Evolutionary conservation across 2,888 invertebrate genomes (phyloP).

Genomic region (Lithophane socia): DNA sequence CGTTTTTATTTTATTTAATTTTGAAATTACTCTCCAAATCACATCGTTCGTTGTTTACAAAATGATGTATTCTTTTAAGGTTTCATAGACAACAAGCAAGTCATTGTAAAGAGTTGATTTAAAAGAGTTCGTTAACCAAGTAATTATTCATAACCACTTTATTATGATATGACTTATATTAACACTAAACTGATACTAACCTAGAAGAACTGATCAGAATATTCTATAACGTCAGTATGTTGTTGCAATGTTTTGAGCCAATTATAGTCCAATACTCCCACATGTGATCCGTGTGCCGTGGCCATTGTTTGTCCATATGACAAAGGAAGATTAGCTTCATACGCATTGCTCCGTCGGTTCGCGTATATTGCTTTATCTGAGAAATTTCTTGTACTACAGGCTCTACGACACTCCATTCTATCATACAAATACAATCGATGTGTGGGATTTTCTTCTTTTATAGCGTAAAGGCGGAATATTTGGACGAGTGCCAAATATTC

Average conservation of each 20-base stretch:
- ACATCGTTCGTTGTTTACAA: neutral
- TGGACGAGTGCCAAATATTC: too few relatives aligned
- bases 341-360: neutral
- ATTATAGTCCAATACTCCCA: neutral
- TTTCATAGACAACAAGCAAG: neutral
- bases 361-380: neutral
- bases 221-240: neutral
- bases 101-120: neutral
- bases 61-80: neutral
- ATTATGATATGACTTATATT: neutral
- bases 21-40: neutral
- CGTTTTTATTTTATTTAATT: neutral
- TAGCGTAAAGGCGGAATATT: too few relatives aligned
- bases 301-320: neutral
- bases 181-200: neutral
- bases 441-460: neutral
- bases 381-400: neutral
- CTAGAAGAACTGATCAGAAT: neutral
- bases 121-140: neutral
- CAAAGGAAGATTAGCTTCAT: conserved; percentile 18
- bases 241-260: conserved; percentile 2
- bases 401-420: neutral
- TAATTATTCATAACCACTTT: neutral
- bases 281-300: neutral
- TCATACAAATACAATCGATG: neutral